phyloP scores from a whole-genome alignment of 2,113 vertebrate genomes.

The human (Homo sapiens) region DNA sequence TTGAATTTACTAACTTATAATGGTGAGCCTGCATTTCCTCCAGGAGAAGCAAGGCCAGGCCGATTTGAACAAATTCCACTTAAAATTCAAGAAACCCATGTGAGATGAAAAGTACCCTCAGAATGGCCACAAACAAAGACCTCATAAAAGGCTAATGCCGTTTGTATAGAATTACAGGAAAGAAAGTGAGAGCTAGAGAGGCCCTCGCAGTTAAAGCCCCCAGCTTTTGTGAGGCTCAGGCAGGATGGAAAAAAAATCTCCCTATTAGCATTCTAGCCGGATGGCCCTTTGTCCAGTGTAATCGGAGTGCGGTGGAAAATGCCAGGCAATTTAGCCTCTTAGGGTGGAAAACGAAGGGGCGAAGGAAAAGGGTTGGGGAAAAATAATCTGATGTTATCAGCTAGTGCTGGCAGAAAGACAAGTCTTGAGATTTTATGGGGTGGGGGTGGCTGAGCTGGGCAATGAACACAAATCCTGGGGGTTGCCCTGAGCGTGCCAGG shows the following conservation, averaged over 20 bases:
- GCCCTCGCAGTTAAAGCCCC: neutral
- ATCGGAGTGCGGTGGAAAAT: neutral
- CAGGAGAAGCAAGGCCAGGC: neutral
- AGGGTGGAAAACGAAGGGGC: neutral
- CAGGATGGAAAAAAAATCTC: neutral
- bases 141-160: constrained; percentile 39
- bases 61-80: constrained; percentile 34
- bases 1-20: neutral
- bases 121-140: constrained; percentile 37
- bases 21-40: neutral
- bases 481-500: neutral
- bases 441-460: neutral
- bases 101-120: constrained; percentile 51
- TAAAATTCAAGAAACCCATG: constrained; percentile 48
- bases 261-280: neutral
- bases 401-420: constrained; percentile 40
- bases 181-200: constrained; percentile 39
- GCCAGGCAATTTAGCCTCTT: constrained; percentile 37
- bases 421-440: neutral
- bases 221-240: neutral
- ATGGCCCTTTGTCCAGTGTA: neutral
- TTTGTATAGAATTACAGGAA: constrained; percentile 64
- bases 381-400: constrained; percentile 18
- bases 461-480: neutral
- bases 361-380: neutral